Evolutionary conservation across 2,113 vertebrate species (phyloP).

Genomic region (Sterrhoptilus dennistouni): DNA sequence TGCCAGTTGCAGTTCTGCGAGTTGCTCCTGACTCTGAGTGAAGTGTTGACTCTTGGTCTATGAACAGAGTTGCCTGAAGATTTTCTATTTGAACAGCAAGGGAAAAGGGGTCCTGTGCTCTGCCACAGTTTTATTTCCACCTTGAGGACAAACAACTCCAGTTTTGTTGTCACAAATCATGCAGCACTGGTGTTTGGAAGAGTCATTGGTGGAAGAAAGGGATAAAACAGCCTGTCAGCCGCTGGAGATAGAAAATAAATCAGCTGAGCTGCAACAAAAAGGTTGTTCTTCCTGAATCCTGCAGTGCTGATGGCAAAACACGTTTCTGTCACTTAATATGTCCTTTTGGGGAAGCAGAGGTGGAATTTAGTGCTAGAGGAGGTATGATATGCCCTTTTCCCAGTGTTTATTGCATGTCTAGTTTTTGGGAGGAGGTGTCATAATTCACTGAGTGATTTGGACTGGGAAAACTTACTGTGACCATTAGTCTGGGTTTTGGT

Average conservation of each 20-base stretch:
- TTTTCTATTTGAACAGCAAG: neutral
- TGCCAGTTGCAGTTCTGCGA: neutral
- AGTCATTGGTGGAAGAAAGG: neutral
- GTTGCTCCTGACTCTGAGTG: neutral
- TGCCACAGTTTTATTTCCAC: neutral
- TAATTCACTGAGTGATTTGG: neutral
- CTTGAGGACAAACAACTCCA: neutral
- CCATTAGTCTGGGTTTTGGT: neutral
- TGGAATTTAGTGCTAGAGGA: neutral
- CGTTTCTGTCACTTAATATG: neutral
- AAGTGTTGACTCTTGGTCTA: neutral
- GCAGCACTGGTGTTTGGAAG: neutral
- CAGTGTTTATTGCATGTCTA: neutral
- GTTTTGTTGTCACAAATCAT: neutral
- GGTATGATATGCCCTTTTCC: neutral
- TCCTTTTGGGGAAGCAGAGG: neutral
- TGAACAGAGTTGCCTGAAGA: neutral
- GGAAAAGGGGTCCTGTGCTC: neutral
- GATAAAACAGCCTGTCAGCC: constrained; percentile 2
- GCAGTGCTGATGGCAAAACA: neutral
- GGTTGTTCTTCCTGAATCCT: neutral
- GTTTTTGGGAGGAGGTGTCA: neutral
- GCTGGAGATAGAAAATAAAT: constrained; percentile 25
- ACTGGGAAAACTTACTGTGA: neutral
- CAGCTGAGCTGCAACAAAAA: neutral